These are phyloP conservation scores for Meandrusa payeni DNA, from an alignment of 2,888 invertebrate species.

Conservation along the genomic window DNA sequence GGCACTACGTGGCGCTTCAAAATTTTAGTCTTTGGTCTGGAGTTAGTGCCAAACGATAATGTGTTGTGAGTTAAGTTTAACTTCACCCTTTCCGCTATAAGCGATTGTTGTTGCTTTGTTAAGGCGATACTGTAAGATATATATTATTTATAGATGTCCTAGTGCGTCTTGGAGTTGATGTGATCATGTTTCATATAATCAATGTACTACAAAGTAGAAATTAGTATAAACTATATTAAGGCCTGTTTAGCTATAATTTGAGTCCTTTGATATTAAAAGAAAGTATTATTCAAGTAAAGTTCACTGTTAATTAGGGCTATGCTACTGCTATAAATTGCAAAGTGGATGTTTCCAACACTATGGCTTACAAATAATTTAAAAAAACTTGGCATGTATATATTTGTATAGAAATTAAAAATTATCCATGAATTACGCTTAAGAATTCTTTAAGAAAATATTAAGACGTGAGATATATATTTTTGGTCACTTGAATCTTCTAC, in stretches of 20 bases:
- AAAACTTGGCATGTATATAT: no score
- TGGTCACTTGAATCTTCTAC: constrained; percentile 23
- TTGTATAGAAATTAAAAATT: no score
- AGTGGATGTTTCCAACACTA: no score
- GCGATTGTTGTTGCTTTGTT: constrained; percentile 56
- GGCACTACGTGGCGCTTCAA: constrained; percentile 17
- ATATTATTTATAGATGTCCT: constrained; percentile 57
- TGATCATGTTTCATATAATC: constrained; percentile 48
- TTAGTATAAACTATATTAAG: constrained; percentile 1
- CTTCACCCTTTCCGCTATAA: constrained; percentile 54
- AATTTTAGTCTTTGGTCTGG: constrained; percentile 41
- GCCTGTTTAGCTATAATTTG: constrained; percentile 3
- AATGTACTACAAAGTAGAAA: not conserved
- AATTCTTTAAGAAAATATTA: no score
- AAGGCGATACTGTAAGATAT: constrained; percentile 42
- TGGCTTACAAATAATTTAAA: no score
- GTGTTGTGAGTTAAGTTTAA: constrained; percentile 52
- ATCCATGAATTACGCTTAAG: no score
- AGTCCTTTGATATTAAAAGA: constrained; percentile 16
- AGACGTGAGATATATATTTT: no score
- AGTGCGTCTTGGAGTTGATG: constrained; percentile 58
- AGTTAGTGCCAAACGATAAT: constrained; percentile 58
- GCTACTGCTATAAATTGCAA: no score
- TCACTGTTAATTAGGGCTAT: no score
- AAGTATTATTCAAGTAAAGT: constrained; percentile 11